Evolutionary conservation across 2,888 invertebrate species (phyloP).

Genomic region (Autographa gamma): DNA sequence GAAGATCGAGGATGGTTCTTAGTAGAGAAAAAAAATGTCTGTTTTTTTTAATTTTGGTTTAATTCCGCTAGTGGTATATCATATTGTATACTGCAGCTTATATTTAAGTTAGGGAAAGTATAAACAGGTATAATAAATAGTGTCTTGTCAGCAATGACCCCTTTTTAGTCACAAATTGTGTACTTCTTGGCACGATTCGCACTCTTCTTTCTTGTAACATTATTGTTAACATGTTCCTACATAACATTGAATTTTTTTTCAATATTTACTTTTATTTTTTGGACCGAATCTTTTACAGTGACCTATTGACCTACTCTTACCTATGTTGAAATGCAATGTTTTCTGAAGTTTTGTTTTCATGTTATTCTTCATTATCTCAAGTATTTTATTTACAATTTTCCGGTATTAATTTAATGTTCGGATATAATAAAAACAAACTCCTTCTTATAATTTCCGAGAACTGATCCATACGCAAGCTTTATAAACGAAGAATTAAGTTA

Average conservation of each 20-base stretch:
- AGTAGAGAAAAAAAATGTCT: too few species aligned
- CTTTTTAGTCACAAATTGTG: neutral
- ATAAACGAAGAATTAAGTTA: neutral
- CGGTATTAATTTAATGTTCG: neutral
- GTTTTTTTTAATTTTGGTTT: too few species aligned
- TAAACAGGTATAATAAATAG: neutral
- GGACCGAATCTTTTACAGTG: neutral
- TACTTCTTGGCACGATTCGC: neutral
- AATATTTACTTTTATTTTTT: neutral
- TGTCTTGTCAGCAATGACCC: neutral
- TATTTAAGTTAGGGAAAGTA: neutral
- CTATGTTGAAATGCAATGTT: neutral
- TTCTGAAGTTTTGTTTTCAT: neutral
- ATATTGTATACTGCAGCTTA: too few species aligned
- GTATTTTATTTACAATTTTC: neutral
- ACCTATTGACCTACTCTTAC: neutral
- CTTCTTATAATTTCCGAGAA: neutral
- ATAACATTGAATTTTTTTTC: neutral
- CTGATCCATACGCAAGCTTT: neutral
- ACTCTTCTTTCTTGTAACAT: neutral
- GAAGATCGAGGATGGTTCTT: too few species aligned
- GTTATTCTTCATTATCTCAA: neutral
- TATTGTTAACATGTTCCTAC: neutral
- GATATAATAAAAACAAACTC: neutral
- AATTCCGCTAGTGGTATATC: too few species aligned